Conservation (phyloP, 2,113 vertebrate genomes). For the Cochlearius cochlearius region DNA sequence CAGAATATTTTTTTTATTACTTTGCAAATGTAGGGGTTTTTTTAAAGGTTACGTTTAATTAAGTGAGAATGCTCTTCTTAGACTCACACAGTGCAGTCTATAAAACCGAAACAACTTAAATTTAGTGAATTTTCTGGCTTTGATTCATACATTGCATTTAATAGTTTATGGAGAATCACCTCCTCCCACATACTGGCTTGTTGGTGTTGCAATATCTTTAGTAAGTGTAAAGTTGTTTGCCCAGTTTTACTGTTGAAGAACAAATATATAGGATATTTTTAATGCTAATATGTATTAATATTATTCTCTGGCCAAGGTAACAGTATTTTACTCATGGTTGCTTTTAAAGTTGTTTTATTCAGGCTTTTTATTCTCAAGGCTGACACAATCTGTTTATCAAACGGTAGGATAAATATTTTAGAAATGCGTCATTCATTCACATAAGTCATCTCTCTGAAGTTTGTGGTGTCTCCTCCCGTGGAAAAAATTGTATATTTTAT, state of each 20-base stretch:
- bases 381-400: slow-evolving; percentile 32
- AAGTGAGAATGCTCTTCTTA: background rate
- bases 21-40: background rate
- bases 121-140: background rate
- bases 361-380: background rate
- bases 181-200: background rate
- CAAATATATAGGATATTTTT: background rate
- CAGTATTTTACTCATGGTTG: background rate
- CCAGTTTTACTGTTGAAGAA: background rate
- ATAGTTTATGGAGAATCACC: background rate
- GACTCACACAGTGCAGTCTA: background rate
- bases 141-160: background rate
- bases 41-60: background rate
- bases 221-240: background rate
- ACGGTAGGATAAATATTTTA: background rate
- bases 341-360: background rate
- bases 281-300: background rate
- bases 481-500: background rate
- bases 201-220: background rate
- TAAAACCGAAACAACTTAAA: background rate
- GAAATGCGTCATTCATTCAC: background rate
- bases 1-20: background rate
- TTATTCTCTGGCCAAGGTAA: background rate
- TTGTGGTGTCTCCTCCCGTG: background rate
- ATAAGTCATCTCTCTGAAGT: background rate